Evolutionary conservation across 53 echinoderm and acorn worm genomes (phyloP).

Genomic region (Mesocentrotus franciscanus): DNA sequence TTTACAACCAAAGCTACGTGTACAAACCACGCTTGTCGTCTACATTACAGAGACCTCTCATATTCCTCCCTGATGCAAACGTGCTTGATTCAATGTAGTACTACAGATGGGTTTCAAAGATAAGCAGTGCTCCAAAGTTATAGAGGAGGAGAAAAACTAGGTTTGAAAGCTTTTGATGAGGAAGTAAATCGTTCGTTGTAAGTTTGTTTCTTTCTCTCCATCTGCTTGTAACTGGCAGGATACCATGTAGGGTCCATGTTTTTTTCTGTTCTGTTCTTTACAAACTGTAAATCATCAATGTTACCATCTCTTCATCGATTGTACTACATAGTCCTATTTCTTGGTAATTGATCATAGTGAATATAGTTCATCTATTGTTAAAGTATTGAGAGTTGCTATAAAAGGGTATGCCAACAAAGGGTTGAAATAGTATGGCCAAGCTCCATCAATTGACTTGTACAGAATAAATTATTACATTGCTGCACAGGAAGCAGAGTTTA

Average conservation of each 20-base stretch:
- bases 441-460: not conserved
- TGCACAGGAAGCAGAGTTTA: not conserved
- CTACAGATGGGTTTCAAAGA: slow-evolving; percentile 30
- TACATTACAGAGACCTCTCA: not conserved
- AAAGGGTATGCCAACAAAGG: not conserved
- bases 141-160: not conserved
- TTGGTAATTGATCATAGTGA: too few species aligned
- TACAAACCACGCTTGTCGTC: slow-evolving; percentile 6
- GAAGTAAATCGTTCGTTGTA: not conserved
- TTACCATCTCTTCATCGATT: not conserved
- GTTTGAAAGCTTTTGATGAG: not conserved
- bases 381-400: not conserved
- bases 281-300: not conserved
- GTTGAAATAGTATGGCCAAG: not conserved
- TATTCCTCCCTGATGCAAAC: slow-evolving; percentile 14
- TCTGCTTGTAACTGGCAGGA: not conserved
- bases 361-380: not conserved
- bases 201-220: not conserved
- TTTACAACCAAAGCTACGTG: slow-evolving; percentile 37
- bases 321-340: too few species aligned
- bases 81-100: slow-evolving; percentile 10
- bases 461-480: not conserved
- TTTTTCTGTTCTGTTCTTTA: not conserved
- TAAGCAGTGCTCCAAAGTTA: not conserved
- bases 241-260: not conserved